Base-by-base conservation (phyloP, 2,888 invertebrate genomes). In the Steromphala cineraria region DNA sequence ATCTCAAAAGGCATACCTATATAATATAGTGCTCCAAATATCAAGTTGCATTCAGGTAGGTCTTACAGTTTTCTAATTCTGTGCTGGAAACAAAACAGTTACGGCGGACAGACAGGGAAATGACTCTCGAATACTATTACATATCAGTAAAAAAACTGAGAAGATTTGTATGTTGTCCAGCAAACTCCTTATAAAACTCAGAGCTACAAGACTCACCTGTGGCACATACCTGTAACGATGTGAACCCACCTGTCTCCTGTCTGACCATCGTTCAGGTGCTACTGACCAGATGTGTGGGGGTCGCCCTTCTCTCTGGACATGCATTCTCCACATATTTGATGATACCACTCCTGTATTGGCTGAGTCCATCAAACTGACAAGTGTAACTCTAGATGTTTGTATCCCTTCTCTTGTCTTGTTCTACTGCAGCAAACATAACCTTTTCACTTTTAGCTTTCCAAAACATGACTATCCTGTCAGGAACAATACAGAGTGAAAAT, bases 281-380 rank as follows among this genome's bases (percentile, higher is more conserved):
- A 31, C 62, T 62, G 62, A 62, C 62, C 62, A 62, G 15, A 31
- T 15, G 28, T 28, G 62, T 62, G 24, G 15, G 28, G 28, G 46
- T 46, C 46, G 46, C 7, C 10, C 1, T 1, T 46, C 46, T 46
- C 46, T 46, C 46, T 46, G 24, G 62, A 71, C 40, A 40, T 71
- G 71, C 71, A 71, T 71, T 71, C 71, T 36, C 17, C n/a, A 71
- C 71, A 71, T 71, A 71, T 71, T 71, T 71, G 71, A 71, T 71
- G 71, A 71, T 36, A 71, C 71, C 71, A 71, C 71, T 71, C 71
- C 71, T 71, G 36, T 36, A 31, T 71, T 71, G 36, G 36, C 71
- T 19, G n/a, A 36, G 40, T 19, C 31, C 40, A 36, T 71, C 31
- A 40, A 71, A 31, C 19, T 36, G 71, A 71, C 71, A 71, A 36